Evolutionary conservation across 2,888 invertebrate species (phyloP).

Genomic region (Imbricaverruca yamaguchii): DNA sequence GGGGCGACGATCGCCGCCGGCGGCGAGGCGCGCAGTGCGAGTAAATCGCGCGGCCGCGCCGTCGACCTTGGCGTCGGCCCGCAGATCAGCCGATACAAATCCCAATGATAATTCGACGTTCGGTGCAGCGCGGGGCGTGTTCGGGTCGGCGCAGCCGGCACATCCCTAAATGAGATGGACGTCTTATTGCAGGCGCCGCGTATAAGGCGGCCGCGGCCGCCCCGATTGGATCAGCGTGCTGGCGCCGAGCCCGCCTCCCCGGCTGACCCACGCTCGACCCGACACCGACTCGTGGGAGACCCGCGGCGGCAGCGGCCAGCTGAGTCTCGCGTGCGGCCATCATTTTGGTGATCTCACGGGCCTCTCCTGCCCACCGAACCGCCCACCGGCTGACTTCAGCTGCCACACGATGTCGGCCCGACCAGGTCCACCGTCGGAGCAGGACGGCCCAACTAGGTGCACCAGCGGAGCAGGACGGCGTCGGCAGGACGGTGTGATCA

Average conservation of each 20-base stretch:
- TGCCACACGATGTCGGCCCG: background rate
- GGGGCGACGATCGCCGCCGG: background rate
- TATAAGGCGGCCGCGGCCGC: background rate
- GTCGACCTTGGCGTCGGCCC: background rate
- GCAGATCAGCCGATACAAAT: background rate
- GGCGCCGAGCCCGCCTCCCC: background rate
- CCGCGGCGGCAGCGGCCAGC: too few species aligned
- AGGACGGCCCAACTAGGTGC: background rate
- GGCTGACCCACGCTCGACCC: too few species aligned
- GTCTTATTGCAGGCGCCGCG: background rate
- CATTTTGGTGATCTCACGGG: too few species aligned
- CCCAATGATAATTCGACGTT: background rate
- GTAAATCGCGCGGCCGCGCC: background rate
- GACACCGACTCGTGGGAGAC: too few species aligned
- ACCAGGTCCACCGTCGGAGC: too few species aligned
- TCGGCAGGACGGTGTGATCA: too few species aligned
- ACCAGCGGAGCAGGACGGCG: too few species aligned
- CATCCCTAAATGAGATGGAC: constrained; percentile 4
- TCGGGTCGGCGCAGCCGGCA: background rate
- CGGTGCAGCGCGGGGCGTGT: background rate
- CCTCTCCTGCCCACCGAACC: too few species aligned
- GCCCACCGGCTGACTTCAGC: background rate
- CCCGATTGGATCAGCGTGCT: background rate
- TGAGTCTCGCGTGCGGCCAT: too few species aligned
- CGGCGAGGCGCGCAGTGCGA: background rate